These are phyloP conservation scores for Mallotus villosus DNA, from an alignment of 2,797 vertebrate genomes.

Conservation along the genomic window DNA sequence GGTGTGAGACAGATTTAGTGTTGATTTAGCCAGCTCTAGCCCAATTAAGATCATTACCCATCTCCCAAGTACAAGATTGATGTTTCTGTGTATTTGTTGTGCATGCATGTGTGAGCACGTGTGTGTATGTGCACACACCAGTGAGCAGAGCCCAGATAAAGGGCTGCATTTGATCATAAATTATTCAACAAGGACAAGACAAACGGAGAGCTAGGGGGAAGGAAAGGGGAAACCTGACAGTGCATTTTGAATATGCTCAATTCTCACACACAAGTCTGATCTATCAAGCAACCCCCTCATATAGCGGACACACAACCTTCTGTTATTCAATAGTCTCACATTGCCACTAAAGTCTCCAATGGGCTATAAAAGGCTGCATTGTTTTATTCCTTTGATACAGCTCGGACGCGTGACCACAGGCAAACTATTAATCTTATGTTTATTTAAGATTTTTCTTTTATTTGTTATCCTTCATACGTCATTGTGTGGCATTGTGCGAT, in stretches of 20 bases:
- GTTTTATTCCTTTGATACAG: background rate
- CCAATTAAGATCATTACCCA: constrained; percentile 38
- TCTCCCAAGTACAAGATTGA: constrained; percentile 6
- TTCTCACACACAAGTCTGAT: constrained; percentile 12
- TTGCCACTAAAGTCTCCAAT: background rate
- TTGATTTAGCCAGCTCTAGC: constrained; percentile 22
- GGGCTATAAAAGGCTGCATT: background rate
- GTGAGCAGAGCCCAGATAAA: constrained; percentile 52
- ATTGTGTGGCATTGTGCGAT: too few species aligned
- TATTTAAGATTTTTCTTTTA: too few species aligned
- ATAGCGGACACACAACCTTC: background rate
- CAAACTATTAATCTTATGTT: too few species aligned
- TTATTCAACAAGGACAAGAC: constrained; percentile 68
- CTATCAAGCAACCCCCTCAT: background rate
- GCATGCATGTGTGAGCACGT: background rate
- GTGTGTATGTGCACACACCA: constrained; percentile 24
- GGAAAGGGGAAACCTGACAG: constrained; percentile 32
- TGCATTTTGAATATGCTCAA: constrained; percentile 37
- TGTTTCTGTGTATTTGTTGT: constrained; percentile 1
- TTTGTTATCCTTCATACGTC: too few species aligned
- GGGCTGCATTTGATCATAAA: constrained; percentile 54
- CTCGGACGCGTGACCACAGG: background rate
- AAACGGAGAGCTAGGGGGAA: constrained; percentile 43
- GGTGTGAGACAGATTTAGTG: constrained; percentile 23
- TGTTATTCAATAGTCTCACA: background rate